These are phyloP conservation scores for Calliphora vomitoria DNA, from an alignment of 2,888 invertebrate genomes.

Conservation along the genomic window DNA sequence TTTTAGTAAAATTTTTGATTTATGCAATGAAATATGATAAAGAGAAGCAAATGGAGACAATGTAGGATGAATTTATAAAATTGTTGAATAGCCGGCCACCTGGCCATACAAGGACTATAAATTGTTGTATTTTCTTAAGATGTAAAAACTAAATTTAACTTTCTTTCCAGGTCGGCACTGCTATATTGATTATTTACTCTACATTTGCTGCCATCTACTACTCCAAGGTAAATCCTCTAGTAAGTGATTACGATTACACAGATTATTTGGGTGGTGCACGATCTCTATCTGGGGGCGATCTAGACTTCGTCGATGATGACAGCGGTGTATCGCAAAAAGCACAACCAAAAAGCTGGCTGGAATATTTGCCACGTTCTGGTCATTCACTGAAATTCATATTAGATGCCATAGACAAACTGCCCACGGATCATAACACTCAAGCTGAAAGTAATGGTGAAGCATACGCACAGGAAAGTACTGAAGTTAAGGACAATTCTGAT, in stretches of 20 bases:
- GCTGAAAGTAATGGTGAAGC: too few species aligned
- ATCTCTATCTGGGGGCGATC: conserved; percentile 85
- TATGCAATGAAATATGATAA: conserved; percentile 30
- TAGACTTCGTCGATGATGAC: conserved; percentile 81
- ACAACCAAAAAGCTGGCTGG: conserved; percentile 74
- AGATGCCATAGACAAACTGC: conserved; percentile 84
- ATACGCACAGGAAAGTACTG: neutral
- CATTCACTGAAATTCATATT: conserved; percentile 83
- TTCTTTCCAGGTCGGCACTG: conserved; percentile 90
- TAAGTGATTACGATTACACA: conserved; percentile 91
- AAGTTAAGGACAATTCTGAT: neutral
- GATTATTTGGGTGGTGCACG: conserved; percentile 89
- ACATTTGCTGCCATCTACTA: conserved; percentile 94
- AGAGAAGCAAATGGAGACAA: neutral
- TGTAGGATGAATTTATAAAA: neutral
- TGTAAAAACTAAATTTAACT: too few species aligned
- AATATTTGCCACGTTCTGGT: conserved; percentile 81
- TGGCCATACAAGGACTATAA: conserved; percentile 31
- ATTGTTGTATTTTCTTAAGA: too few species aligned
- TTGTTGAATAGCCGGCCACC: neutral
- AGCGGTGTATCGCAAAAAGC: conserved; percentile 58
- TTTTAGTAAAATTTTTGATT: conserved; percentile 44
- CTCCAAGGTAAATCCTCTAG: conserved; percentile 93
- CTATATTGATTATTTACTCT: conserved; percentile 92
- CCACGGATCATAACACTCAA: conserved; percentile 76